Base-by-base conservation (phyloP, 2,797 vertebrate genomes). In the Molossus molossus region DNA sequence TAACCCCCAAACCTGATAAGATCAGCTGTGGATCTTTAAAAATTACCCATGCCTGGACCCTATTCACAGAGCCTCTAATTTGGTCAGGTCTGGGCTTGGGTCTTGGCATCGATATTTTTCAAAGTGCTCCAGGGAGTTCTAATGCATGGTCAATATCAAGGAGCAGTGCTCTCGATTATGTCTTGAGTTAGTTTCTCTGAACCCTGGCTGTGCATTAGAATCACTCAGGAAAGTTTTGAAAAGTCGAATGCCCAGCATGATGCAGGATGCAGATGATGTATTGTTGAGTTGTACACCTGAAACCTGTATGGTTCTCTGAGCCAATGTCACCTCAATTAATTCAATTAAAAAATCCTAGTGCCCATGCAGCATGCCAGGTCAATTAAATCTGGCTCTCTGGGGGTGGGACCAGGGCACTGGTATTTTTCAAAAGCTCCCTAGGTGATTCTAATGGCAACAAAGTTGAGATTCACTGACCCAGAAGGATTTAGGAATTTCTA, bases 401-500 rank as follows among this genome's bases (percentile, higher is more conserved):
- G 14, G 25, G 10, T 91, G 20, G 53, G 15, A 14, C 5, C 25
- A 60, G 1, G 70, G n/a, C 4, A 40, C 1, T 45, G 7, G 10
- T 15, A 20, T 18, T 48, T 94, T 92, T 64, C 62, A 33, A 77
- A 91, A 67, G 0, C 48, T 87, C 70, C n/a, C 7, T 15, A 50
- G 57, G 65, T 92, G 40, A 84, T 80, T 90, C 27, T 90, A 29
- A 87, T 23, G 13, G 14, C 33, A 76, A 10, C 12, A 53, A 90
- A 55, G 10, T 57, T 95, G 83, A 92, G 29, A 96, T 87, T 57
- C 17, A n/a, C 86, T 67, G 60, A 88, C 48, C 79, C 64, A 13
- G 37, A 72, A n/a, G n/a, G 23, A 90, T 60, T 91, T 64, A 76
- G 62, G 11, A 65, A 93, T 86, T 94, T 81, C 18, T 87, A 4